Base-by-base conservation (phyloP, 1,140 invertebrate species). In the Drosophila quadrilineata region DNA sequence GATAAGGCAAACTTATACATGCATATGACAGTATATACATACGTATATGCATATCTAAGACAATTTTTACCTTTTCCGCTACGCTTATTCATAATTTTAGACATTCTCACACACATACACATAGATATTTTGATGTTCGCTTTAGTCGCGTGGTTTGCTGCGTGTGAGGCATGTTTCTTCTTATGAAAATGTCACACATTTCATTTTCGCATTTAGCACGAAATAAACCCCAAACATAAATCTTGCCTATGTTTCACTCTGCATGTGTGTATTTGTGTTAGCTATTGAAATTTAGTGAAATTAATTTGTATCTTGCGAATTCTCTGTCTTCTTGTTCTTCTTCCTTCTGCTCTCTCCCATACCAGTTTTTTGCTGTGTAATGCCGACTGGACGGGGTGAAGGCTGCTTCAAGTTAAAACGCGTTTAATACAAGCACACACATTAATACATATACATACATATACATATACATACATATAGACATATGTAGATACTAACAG, bases 371-470 rank as follows among this genome's bases (percentile, higher is more conserved):
- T 80, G 59, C 21, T 52, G 17, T 41, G 40, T 10, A 12, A 14
- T 24, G 45, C n/a, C 21, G 26, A 41, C n/a, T 50, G 48, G 56
- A 9, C 35, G 14, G 28, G 16, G 21, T 41, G 33, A 17, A 21
- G 35, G 31, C 26, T 49, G 35, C 52, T 33, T n/a, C 60, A 71
- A 71, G 54, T 56, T 85, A 84, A 85, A 84, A 85, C 79, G 77
- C 77, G 77, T 84, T 84, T 85, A 84, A 75, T 85, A 54, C 26
- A 54, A 31, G 19, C 26, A 41, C 45, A 17, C 41, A 16, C 43
- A 29, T 26, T 31, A 12, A 14, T 9, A 26, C 24, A n/a, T 16
- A 46, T 26, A 10, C 16, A 31, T 19, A 26, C 8, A 8, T 26
- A 8, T 26, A 9, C 24, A 45, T 36, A 4, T n/a, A 17, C 41